Evolutionary conservation across 2,888 invertebrate species (phyloP).

Genomic region (Heliconius erato): DNA sequence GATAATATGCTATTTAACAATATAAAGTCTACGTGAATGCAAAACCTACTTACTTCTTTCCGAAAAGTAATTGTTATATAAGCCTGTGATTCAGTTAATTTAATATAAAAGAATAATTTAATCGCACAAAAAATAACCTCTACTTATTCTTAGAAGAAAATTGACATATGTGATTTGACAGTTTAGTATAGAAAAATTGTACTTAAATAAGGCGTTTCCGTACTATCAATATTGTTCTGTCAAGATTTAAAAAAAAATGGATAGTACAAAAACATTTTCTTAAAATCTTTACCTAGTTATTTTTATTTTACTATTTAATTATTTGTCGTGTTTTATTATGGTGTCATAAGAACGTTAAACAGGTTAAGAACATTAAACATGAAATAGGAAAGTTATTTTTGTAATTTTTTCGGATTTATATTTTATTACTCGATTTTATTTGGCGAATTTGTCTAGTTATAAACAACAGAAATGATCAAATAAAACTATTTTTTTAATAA

Average conservation of each 20-base stretch:
- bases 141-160: background rate
- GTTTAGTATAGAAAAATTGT: background rate
- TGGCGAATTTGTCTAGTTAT: too few relatives aligned
- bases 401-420: too few relatives aligned
- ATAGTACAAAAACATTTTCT: background rate
- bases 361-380: too few relatives aligned
- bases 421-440: too few relatives aligned
- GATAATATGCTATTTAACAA: constrained; percentile 2
- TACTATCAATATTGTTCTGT: background rate
- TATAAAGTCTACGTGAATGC: background rate
- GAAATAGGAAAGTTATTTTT: too few relatives aligned
- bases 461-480: too few relatives aligned
- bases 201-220: background rate
- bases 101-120: constrained; percentile 13
- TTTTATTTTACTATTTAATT: constrained; percentile 10
- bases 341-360: too few relatives aligned
- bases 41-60: constrained; percentile 15
- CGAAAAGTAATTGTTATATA: background rate
- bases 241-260: background rate
- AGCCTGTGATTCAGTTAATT: constrained; percentile 12
- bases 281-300: background rate
- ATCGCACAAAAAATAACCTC: constrained; percentile 17
- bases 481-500: too few relatives aligned
- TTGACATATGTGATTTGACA: constrained; percentile 22
- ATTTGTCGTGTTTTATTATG: background rate